These are phyloP conservation scores for Dusona sp. DNA, from an alignment of 2,888 invertebrate species.

Conservation along the genomic window DNA sequence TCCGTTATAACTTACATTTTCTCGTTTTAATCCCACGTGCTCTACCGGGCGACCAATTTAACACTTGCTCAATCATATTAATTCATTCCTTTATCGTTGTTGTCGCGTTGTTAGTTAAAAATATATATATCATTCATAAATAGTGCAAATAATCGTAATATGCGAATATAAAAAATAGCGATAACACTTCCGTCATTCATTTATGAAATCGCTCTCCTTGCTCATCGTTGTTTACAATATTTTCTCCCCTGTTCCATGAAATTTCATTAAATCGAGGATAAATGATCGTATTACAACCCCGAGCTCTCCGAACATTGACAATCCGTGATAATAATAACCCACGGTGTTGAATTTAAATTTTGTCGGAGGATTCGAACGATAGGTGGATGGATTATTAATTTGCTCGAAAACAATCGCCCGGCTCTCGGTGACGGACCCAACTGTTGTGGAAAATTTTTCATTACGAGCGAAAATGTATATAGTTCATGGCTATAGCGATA, in stretches of 20 bases:
- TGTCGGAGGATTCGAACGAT: neutral
- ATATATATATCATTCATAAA: neutral
- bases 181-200: neutral
- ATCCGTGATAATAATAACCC: neutral
- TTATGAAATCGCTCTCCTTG: neutral
- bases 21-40: constrained; percentile 46
- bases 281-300: neutral
- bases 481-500: too few species aligned
- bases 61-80: neutral
- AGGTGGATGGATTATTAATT: constrained; percentile 8
- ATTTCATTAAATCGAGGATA: neutral
- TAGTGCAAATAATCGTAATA: neutral
- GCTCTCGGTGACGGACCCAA: neutral
- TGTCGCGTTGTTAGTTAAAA: neutral
- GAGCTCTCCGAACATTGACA: neutral
- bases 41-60: neutral
- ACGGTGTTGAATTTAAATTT: neutral
- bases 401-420: constrained; percentile 5
- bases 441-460: neutral
- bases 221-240: neutral
- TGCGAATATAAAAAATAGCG: neutral
- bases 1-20: neutral
- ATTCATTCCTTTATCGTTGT: neutral
- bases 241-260: neutral
- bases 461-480: neutral